A percentile compares a stretch with the other conserved stretches of the same genome.
Evolutionary conservation across 2,113 vertebrate species (phyloP).

Genomic region (Eubucco bourcierii): DNA sequence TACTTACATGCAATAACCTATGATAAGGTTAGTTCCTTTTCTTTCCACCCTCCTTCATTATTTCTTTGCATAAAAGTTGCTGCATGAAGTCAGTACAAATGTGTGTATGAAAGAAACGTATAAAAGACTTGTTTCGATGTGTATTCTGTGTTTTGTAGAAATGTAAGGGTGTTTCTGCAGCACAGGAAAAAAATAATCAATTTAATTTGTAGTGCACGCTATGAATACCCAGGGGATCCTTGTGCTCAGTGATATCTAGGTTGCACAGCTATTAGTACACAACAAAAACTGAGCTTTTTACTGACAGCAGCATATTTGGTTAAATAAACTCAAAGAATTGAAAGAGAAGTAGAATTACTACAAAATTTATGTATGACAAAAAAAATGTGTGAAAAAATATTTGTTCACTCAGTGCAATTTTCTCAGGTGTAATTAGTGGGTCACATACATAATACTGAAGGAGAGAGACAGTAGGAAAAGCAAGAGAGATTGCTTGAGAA

Average conservation of each 20-base stretch:
- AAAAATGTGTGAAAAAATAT: background rate
- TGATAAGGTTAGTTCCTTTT: slow-evolving; percentile 24
- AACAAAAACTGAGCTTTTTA: background rate
- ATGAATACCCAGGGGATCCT: background rate
- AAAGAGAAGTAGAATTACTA: background rate
- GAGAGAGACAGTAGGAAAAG: background rate
- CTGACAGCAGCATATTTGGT: background rate
- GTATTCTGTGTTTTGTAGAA: background rate
- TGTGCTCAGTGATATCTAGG: background rate
- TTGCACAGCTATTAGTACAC: background rate
- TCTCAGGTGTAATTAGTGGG: background rate
- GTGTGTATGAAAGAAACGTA: background rate
- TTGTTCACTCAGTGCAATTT: background rate
- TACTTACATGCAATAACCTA: slow-evolving; percentile 35
- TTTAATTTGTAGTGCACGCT: background rate
- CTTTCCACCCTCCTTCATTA: background rate
- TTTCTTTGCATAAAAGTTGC: background rate
- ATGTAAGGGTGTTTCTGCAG: background rate
- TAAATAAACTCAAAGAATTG: background rate
- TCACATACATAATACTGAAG: background rate
- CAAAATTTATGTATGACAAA: background rate
- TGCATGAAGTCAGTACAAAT: background rate
- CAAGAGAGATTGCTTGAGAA: background rate
- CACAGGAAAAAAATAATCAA: background rate
- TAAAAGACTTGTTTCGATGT: background rate